These are phyloP conservation scores for Drosophila mimica DNA, from an alignment of 2,888 invertebrate genomes.

Conservation along the genomic window DNA sequence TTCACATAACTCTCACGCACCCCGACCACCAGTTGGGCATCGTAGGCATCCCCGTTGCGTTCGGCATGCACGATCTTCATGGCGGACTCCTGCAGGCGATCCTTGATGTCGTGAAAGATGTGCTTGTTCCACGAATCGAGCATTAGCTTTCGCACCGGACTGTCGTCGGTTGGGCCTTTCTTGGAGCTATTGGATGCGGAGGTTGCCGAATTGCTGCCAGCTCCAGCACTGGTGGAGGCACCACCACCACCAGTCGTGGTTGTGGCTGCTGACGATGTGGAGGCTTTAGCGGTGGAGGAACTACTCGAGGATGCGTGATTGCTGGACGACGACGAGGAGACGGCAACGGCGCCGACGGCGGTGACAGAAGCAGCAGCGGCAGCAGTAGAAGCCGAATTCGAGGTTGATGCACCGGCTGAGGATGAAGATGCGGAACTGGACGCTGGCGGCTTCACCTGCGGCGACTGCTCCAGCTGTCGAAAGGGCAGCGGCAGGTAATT, in stretches of 20 bases:
- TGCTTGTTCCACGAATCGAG: slow-evolving; percentile 99
- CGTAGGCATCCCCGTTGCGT: slow-evolving; percentile 98
- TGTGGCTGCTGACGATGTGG: slow-evolving; percentile 50
- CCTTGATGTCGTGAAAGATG: slow-evolving; percentile 98
- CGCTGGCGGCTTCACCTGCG: slow-evolving; percentile 88
- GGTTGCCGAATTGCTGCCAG: slow-evolving; percentile 63
- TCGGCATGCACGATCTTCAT: slow-evolving; percentile 99
- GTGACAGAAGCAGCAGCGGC: not conserved
- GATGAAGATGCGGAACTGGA: slow-evolving; percentile 69
- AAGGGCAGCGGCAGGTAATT: slow-evolving; percentile 98
- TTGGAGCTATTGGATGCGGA: slow-evolving; percentile 83
- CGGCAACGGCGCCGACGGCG: slow-evolving; percentile 6
- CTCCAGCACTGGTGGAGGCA: slow-evolving; percentile 31
- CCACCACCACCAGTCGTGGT: slow-evolving; percentile 10
- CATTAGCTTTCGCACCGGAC: slow-evolving; percentile 97
- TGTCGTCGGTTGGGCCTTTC: slow-evolving; percentile 91
- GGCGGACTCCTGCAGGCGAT: slow-evolving; percentile 96
- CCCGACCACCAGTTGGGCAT: slow-evolving; percentile 98
- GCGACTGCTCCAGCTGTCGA: slow-evolving; percentile 94
- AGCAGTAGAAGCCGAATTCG: slow-evolving; percentile 48
- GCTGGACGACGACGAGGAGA: slow-evolving; percentile 42
- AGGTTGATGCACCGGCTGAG: slow-evolving; percentile 56
- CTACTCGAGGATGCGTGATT: slow-evolving; percentile 59
- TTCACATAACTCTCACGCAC: slow-evolving; percentile 99
- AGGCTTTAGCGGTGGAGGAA: slow-evolving; percentile 57